These are phyloP conservation scores for Drosophila ezoana DNA, from an alignment of 2,888 invertebrate species.

Conservation along the genomic window DNA sequence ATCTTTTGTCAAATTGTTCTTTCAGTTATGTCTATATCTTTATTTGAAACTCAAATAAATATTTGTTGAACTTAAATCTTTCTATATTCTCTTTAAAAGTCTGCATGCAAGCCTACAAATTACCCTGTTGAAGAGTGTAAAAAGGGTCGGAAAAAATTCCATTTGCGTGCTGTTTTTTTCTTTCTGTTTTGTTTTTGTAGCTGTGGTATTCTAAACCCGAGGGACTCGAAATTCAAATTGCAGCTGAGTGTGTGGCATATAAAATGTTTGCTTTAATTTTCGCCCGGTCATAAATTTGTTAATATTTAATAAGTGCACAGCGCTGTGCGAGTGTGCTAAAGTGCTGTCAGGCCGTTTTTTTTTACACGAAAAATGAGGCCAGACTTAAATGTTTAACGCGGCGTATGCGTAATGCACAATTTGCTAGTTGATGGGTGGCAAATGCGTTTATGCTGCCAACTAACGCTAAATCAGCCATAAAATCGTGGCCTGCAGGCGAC, in stretches of 20 bases:
- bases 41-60: too few relatives aligned
- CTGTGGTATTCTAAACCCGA: background rate
- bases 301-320: constrained; percentile 63
- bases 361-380: background rate
- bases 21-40: too few relatives aligned
- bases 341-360: constrained; percentile 1
- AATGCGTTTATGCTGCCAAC: constrained; percentile 43
- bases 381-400: constrained; percentile 15
- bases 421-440: constrained; percentile 43
- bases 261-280: constrained; percentile 41
- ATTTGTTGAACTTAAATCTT: too few relatives aligned
- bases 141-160: background rate
- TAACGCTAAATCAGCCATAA: constrained; percentile 62
- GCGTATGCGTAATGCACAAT: constrained; percentile 61
- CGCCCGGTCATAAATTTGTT: constrained; percentile 63
- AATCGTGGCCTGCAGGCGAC: constrained; percentile 51
- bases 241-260: constrained; percentile 26
- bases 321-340: constrained; percentile 5
- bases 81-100: too few relatives aligned
- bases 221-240: constrained; percentile 49
- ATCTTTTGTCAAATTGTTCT: too few relatives aligned
- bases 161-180: constrained; percentile 2
- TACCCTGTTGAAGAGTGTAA: constrained; percentile 4
- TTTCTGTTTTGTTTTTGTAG: background rate
- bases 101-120: background rate